A percentile compares a stretch with the other conserved stretches of the same genome.
These are phyloP conservation scores for Columbina picui DNA, from an alignment of 2,113 vertebrate genomes.

Conservation along the genomic window DNA sequence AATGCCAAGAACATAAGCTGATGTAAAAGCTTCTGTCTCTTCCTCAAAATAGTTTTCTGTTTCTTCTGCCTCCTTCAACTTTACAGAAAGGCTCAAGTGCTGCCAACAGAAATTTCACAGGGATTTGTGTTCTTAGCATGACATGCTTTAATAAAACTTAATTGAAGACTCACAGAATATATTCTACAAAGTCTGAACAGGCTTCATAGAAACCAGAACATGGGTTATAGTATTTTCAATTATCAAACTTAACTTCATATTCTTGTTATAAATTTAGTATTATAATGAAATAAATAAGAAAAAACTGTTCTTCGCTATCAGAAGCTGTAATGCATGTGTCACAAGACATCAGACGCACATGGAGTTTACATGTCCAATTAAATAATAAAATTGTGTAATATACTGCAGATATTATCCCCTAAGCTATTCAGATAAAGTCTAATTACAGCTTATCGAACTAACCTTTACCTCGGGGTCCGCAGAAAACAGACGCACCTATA, in stretches of 20 bases:
- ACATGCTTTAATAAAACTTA: neutral
- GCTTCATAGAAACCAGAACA: neutral
- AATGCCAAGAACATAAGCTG: neutral
- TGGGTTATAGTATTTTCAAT: neutral
- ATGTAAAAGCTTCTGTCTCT: neutral
- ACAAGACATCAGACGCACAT: neutral
- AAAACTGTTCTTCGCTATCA: neutral
- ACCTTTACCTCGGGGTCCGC: neutral
- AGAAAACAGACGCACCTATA: neutral
- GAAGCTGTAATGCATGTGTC: neutral
- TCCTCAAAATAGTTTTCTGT: neutral
- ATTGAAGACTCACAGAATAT: neutral
- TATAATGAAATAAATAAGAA: neutral
- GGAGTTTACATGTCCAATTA: neutral
- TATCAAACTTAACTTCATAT: neutral
- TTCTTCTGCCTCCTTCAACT: neutral
- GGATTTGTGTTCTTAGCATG: neutral
- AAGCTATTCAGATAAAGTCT: neutral
- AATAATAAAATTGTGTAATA: constrained; percentile 33
- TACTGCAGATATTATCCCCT: neutral
- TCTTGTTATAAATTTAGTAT: neutral
- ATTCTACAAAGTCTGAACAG: neutral
- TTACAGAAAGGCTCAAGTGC: neutral
- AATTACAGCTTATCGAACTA: constrained; percentile 8
- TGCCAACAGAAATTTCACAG: neutral